A percentile compares a stretch with the other conserved stretches of the same genome.
Conservation (phyloP, 2,797 vertebrate genomes). For the Gobio occitaniae region DNA sequence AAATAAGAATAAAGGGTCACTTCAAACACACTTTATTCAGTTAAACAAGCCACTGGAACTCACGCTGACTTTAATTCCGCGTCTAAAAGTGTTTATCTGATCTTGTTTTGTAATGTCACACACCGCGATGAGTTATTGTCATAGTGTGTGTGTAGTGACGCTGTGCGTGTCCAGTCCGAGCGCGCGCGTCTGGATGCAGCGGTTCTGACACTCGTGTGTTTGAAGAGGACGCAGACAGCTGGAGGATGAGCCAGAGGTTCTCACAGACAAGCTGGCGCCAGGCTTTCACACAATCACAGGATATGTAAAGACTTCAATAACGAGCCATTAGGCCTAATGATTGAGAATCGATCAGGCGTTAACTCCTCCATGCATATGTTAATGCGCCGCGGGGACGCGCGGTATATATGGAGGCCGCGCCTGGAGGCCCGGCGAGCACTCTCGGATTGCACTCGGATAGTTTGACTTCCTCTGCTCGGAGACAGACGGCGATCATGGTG, state of each 20-base stretch:
- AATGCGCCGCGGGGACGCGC: conserved; percentile 56
- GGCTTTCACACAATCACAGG: conserved; percentile 80
- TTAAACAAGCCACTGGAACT: conserved; percentile 12
- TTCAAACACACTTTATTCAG: conserved; percentile 51
- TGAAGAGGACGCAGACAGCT: conserved; percentile 67
- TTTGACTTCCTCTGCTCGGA: conserved; percentile 49
- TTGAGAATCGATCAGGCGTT: conserved; percentile 77
- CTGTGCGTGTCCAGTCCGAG: too few relatives aligned
- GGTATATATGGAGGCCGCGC: conserved; percentile 62
- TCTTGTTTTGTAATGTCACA: too few relatives aligned
- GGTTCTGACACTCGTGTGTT: conserved; percentile 63
- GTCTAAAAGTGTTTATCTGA: neutral
- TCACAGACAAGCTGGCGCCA: conserved; percentile 82
- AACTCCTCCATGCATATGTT: conserved; percentile 77
- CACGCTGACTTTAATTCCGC: conserved; percentile 36
- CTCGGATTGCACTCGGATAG: conserved; percentile 53
- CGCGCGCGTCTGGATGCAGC: conserved; percentile 51
- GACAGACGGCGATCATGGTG: conserved; percentile 67
- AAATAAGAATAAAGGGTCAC: too few relatives aligned
- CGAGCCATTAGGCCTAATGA: conserved; percentile 82
- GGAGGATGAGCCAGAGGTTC: conserved; percentile 71
- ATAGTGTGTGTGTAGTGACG: too few relatives aligned
- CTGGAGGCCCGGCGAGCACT: conserved; percentile 32
- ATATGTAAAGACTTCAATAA: conserved; percentile 83
- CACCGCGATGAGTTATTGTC: too few relatives aligned